These are phyloP conservation scores for Smittia sp. DNA, from an alignment of 2,888 invertebrate genomes.

Conservation along the genomic window DNA sequence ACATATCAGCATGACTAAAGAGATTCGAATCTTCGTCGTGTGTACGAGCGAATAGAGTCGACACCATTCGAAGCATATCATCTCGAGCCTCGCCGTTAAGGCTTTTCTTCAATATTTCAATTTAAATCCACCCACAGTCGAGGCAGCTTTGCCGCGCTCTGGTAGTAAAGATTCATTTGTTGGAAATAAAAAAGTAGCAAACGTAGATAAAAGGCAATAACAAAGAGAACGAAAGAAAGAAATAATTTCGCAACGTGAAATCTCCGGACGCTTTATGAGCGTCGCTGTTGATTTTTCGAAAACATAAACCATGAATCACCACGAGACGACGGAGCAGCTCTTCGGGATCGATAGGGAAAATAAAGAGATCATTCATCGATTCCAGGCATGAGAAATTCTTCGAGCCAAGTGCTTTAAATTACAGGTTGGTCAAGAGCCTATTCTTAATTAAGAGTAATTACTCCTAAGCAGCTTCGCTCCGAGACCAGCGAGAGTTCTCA, in stretches of 20 bases:
- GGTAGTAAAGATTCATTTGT: conserved; percentile 20
- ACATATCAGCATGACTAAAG: conserved; percentile 12
- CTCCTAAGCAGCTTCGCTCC: neutral
- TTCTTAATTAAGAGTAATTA: conserved; percentile 22
- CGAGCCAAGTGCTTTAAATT: neutral
- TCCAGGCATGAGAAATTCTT: conserved; percentile 7
- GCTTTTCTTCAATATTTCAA: conserved; percentile 23
- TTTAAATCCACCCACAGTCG: conserved; percentile 32
- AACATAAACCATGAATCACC: neutral
- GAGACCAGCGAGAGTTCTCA: conserved; percentile 8
- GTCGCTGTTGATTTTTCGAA: neutral
- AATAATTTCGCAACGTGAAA: conserved; percentile 16
- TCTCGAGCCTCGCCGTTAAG: neutral
- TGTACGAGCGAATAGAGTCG: neutral
- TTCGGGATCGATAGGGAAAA: neutral
- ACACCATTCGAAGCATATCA: neutral
- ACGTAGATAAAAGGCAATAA: conserved; percentile 16
- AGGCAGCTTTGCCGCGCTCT: neutral
- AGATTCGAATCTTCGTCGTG: conserved; percentile 13
- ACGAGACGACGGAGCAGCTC: no score
- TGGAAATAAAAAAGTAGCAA: conserved; percentile 26
- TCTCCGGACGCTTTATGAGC: neutral
- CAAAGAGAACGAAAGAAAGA: neutral
- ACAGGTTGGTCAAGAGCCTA: conserved; percentile 9
- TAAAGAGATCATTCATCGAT: neutral